Percentiles rank a stretch among this genome's conserved stretches.
Evolutionary conservation across 1,140 invertebrate species (phyloP).

Genomic region (Hyposmocoma kahamanoa): DNA sequence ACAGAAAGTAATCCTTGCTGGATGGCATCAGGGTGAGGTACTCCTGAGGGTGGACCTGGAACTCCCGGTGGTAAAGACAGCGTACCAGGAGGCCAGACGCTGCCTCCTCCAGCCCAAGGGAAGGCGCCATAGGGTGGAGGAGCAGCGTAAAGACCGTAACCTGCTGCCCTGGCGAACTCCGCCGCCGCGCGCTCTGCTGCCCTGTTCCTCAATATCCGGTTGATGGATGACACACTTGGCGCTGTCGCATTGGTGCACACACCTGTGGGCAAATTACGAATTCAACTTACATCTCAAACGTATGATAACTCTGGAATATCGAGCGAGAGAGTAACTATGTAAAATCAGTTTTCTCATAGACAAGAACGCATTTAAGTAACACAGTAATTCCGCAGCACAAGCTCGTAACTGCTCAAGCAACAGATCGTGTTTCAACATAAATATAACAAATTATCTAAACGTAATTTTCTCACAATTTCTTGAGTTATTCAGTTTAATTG

Average conservation of each 20-base stretch:
- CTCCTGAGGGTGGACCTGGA: constrained; percentile 65
- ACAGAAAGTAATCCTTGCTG: constrained; percentile 74
- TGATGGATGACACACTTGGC: constrained; percentile 94
- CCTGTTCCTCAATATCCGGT: constrained; percentile 91
- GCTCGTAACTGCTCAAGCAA: neutral
- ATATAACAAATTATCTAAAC: constrained; percentile 1
- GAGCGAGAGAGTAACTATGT: too few relatives aligned
- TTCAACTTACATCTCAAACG: too few relatives aligned
- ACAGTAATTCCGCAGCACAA: too few relatives aligned
- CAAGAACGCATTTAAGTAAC: too few relatives aligned
- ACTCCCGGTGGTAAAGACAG: constrained; percentile 70
- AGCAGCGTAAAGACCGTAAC: constrained; percentile 88
- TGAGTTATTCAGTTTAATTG: constrained; percentile 10
- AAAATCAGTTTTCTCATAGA: too few relatives aligned
- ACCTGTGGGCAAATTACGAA: constrained; percentile 51
- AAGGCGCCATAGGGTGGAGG: constrained; percentile 81
- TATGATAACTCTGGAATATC: too few relatives aligned
- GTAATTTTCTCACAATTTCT: neutral
- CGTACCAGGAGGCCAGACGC: constrained; percentile 66
- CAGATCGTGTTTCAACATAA: neutral
- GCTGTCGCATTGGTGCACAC: constrained; percentile 94
- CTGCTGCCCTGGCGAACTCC: constrained; percentile 92
- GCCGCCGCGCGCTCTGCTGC: constrained; percentile 94
- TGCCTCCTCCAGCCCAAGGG: constrained; percentile 72
- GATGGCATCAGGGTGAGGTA: constrained; percentile 70